Conservation (phyloP, 2,113 vertebrate species). For the Ceuthmochares aereus region DNA sequence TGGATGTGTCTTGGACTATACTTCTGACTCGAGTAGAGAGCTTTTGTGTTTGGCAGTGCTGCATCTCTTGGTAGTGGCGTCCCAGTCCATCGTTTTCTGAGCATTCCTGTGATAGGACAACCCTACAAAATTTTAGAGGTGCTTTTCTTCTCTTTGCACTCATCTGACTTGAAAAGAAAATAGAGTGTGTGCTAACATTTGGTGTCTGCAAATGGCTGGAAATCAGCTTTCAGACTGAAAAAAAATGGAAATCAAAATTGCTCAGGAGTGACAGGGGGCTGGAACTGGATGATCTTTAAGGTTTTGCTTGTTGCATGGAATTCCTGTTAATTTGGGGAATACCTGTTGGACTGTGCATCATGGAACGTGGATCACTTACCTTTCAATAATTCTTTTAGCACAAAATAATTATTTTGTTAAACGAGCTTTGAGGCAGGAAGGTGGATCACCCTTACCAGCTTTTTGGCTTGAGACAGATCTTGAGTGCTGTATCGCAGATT, state of each 20-base stretch:
- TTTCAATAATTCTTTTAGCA: neutral
- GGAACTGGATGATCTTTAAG: too few relatives aligned
- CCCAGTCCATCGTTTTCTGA: neutral
- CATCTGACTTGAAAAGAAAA: neutral
- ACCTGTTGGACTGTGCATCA: neutral
- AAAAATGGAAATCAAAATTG: neutral
- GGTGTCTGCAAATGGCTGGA: neutral
- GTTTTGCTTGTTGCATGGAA: neutral
- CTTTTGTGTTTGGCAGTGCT: accelerated
- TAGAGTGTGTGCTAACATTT: neutral
- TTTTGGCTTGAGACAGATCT: neutral
- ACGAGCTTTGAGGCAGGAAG: neutral
- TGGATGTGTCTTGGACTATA: accelerated
- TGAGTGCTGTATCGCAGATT: neutral
- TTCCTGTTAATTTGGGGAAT: neutral
- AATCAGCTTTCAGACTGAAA: neutral
- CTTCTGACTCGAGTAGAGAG: neutral
- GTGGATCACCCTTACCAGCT: neutral
- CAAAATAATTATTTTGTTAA: neutral
- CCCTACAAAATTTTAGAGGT: neutral
- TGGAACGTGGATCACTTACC: neutral
- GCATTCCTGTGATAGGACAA: neutral
- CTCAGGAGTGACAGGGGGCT: neutral
- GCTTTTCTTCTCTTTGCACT: neutral
- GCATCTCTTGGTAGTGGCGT: neutral